Evolutionary conservation across 2,888 invertebrate species (phyloP).

Genomic region (Drosophila robusta): DNA sequence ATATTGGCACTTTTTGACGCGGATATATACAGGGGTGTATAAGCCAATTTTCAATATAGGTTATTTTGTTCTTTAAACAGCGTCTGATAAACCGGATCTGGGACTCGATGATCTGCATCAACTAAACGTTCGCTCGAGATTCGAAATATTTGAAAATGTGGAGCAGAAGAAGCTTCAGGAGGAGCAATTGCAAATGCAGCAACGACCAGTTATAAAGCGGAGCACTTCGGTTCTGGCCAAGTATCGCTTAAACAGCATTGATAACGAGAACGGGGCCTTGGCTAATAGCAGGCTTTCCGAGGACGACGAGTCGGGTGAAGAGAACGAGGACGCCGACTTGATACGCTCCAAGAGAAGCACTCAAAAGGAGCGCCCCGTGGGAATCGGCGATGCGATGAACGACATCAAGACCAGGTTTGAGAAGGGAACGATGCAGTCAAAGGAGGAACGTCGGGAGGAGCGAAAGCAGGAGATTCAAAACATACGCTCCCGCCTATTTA

Average conservation of each 20-base stretch:
- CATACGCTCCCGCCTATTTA: conserved; percentile 92
- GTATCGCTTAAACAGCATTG: conserved; percentile 92
- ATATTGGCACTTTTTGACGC: no score
- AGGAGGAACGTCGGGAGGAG: conserved; percentile 91
- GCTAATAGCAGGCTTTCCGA: background rate
- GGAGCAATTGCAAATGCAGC: conserved; percentile 4
- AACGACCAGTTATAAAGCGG: conserved; percentile 86
- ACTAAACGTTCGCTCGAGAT: conserved; percentile 93
- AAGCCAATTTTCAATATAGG: no score
- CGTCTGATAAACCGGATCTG: conserved; percentile 94
- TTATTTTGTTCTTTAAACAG: conserved; percentile 84
- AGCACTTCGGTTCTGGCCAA: conserved; percentile 88
- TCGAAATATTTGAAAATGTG: conserved; percentile 91
- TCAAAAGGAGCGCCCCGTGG: conserved; percentile 90
- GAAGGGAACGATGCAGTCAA: conserved; percentile 87
- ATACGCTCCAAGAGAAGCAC: conserved; percentile 87
- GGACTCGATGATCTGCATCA: conserved; percentile 93
- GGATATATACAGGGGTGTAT: no score
- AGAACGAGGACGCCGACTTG: conserved; percentile 86
- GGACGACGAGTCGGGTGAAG: conserved; percentile 6
- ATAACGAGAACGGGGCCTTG: conserved; percentile 82
- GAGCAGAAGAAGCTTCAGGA: conserved; percentile 83
- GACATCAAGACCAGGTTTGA: conserved; percentile 94
- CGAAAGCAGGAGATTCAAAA: conserved; percentile 95
- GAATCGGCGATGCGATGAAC: conserved; percentile 91